Base-by-base conservation (phyloP, 2,888 invertebrate species). In the Erebia palarica region DNA sequence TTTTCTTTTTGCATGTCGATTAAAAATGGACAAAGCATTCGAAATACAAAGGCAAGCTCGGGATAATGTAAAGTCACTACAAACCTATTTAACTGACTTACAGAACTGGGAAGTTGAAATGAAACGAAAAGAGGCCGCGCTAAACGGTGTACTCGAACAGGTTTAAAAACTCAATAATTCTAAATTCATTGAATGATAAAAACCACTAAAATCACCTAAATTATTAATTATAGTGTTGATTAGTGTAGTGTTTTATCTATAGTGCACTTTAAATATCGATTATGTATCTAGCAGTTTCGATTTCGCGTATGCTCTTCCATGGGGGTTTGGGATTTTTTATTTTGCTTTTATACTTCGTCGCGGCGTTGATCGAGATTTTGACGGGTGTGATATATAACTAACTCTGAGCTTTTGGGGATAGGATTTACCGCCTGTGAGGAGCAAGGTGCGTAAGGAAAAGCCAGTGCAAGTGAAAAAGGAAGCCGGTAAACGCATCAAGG, bases 71-170 rank as follows among this genome's bases (percentile, higher is more conserved):
- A 94, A 95, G 76, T 96, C 96, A 81, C 87, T 97, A 68, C 94
- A 95, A 79, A 94, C 93, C 76, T 97, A 95, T 87, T 91, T 96
- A 85, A 94, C 95, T 77, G 97, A 97, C 82, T 90, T 97, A 81
- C 94, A 95, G 84, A 94, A 93, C 83, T 96, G 96, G 96, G 96
- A 96, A 80, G 87, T 93, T 66, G 95, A 96, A 84, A 96, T 96
- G 95, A 96, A 95, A 89, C 92, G 94, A 75, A 96, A 96, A 89
- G 96, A 97, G 78, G 88, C 92, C 72, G 94, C 94, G 78, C 82
- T 95, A 76, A 89, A 87, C 76, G 91, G 90, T 77, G 88, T 86
- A 80, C 88, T 86, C 78, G 92, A 90, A 84, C 91, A 93, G 93
- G 93, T 93, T 91, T 84, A 82, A 79, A 68, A 73, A 70, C 63